Base-by-base conservation (phyloP, 2,888 invertebrate genomes). In the Ametastegia equiseti region DNA sequence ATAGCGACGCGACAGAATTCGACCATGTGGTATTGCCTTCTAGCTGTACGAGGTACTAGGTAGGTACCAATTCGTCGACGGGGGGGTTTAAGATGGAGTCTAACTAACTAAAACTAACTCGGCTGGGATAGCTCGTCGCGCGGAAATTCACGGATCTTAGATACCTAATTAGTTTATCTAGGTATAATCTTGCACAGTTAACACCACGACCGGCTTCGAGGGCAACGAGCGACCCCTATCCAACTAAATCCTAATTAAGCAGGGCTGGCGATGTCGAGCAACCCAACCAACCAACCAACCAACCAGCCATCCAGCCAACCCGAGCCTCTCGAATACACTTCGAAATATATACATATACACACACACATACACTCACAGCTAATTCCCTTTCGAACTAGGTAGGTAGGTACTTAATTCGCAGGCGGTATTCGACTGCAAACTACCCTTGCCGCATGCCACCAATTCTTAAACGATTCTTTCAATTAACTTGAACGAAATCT, bases 231-330 rank as follows among this genome's bases (percentile, higher is more conserved):
- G 83, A 84, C 82, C 85, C 84, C 84, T 83, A 85, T 86, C 86
- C 85, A 87, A 88, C 88, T 88, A 88, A 87, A 87, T 87, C 86
- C 88, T 88, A 88, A 89, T 89, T 89, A 89, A 88, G 85, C 86
- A 87, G 86, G 88, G 87, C 88, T 87, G 85, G 85, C 83, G 84
- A 83, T 84, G 84, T 75, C 75, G 75, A 75, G 75, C 54, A 54
- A 75, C 36, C 50, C 33, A 75, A 50, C 36, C 50, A 75, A 33
- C 73, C 73, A 75, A 73, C 73, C 71, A 71, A 39, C 47, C 71
- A 36, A 30, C 63, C 69, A 42, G 30, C n/a, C n/a, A n/a, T n/a
- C n/a, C n/a, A n/a, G 19, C 75, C 75, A 50, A 19, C 30, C 47
- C 71, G 11, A 39, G 39, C 65, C 47, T 54, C 50, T 36, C 36